Evolutionary conservation across 1,140 invertebrate genomes (phyloP), one percentile per base, ranked within the genome.

Genomic region (Araneus ventricosus): DNA sequence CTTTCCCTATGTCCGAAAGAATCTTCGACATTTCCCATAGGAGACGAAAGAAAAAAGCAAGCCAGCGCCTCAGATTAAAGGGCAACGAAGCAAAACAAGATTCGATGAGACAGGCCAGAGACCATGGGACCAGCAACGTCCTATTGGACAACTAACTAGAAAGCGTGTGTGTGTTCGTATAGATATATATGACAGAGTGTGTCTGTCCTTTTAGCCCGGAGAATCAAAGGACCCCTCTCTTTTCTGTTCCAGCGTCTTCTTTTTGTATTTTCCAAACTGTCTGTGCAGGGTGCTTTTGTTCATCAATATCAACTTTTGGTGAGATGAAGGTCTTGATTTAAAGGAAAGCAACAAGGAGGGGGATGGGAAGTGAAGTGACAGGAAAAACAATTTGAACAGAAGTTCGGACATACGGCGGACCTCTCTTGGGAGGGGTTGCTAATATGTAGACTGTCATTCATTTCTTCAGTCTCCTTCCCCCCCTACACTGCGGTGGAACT

Each of bases 261-360:
- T 86, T 86, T 61, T 86, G 57, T 86, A 86, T 86, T 86, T 86
- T 61, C 37, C 84, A 75, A 75, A 75, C 30, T 34, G 30, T 88
- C 41, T 24, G 37, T 30, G 61, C 30, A 24, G 30, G 20, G n/a
- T 34, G 70, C 34, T 75, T 79, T 80, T 90, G 88, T 90, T 90
- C 88, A 90, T 90, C 88, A 90, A 90, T 90, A 90, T 90, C 88
- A 90, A 90, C 88, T 90, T 52, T 20, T 70, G 52, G 85, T 8
- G 87, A 67, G 87, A 88, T 88, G 87, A 75, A 88, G 34, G 75
- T 80, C 88, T 80, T 90, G 88, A 90, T 90, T 90, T 80, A 75
- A 75, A 75, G 70, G 70, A 17, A 34, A 75, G 30, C 27, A 34
- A 75, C 27, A 37, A 75, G 45, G 27, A 41, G 45, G 45, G 20